A percentile compares a stretch with the other conserved stretches of the same genome.
phyloP scores from a whole-genome alignment of 2,113 vertebrate genomes.

The Anguilla japonica region DNA sequence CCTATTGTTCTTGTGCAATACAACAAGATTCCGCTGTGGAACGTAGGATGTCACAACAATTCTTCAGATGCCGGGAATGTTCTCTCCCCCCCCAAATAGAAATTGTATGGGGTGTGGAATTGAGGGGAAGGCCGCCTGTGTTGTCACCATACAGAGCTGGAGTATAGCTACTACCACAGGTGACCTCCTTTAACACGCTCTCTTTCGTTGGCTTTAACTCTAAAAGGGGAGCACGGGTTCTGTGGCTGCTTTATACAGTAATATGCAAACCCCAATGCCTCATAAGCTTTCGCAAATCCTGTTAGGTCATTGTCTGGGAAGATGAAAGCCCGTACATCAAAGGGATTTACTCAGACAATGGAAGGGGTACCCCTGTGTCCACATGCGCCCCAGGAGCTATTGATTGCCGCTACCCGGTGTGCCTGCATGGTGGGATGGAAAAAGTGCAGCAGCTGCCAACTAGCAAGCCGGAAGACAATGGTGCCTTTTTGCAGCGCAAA shows the following conservation, averaged over 20 bases:
- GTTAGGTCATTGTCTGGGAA: not conserved
- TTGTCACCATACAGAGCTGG: not conserved
- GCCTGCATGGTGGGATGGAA: not conserved
- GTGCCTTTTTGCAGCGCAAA: slow-evolving; percentile 12
- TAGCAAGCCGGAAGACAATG: slow-evolving; percentile 19
- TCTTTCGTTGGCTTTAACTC: not conserved
- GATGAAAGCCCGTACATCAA: slow-evolving; percentile 18
- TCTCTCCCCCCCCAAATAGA: not conserved
- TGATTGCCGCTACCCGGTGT: not conserved
- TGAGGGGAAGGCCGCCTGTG: not conserved
- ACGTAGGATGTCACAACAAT: not conserved
- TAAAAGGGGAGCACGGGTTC: not conserved
- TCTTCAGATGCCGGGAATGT: slow-evolving; percentile 2
- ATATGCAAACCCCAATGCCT: not conserved
- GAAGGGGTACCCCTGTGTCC: slow-evolving; percentile 5
- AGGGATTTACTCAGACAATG: slow-evolving; percentile 1
- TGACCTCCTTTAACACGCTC: not conserved
- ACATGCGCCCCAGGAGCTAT: not conserved
- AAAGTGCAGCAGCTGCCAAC: slow-evolving; percentile 7
- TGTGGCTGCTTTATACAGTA: slow-evolving; percentile 11
- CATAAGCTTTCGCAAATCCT: slow-evolving; percentile 20
- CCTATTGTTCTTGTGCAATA: not conserved
- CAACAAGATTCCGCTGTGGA: not conserved
- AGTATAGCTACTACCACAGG: not conserved
- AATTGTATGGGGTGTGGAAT: not conserved